Conservation (phyloP, 2,797 vertebrate species). For the Smutsia gigantea region DNA sequence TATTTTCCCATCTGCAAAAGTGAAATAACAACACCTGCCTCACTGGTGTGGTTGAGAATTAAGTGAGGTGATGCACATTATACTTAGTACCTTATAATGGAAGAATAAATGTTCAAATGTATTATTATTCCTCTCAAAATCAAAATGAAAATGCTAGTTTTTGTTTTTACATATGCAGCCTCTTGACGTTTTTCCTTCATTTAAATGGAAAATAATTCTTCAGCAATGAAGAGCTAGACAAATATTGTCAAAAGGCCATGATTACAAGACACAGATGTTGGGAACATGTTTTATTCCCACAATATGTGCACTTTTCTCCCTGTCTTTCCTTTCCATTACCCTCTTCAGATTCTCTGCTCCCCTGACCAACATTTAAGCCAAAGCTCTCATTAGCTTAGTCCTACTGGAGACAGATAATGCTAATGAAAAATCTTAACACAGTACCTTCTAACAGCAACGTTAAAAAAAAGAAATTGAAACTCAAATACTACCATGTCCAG, state of each 20-base stretch:
- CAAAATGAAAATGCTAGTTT: not conserved
- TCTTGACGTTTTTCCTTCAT: not conserved
- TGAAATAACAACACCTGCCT: not conserved
- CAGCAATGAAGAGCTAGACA: not conserved
- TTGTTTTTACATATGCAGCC: not conserved
- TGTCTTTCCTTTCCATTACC: not conserved
- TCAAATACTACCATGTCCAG: not conserved
- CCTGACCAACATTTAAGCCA: not conserved
- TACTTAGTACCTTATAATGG: not conserved
- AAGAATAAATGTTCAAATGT: not conserved
- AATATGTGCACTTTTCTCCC: not conserved
- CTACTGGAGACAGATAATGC: not conserved
- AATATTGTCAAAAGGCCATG: not conserved
- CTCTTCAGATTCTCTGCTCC: conserved; percentile 1
- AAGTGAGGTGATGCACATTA: not conserved
- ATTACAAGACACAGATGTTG: not conserved
- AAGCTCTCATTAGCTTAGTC: not conserved
- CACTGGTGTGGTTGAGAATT: not conserved
- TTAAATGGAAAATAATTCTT: not conserved
- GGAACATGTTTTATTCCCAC: not conserved
- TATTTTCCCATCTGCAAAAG: not conserved
- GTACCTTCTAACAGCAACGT: not conserved
- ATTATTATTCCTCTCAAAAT: not conserved
- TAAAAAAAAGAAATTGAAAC: not conserved
- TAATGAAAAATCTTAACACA: not conserved